Evolutionary conservation across 1,140 invertebrate species (phyloP), one percentile per base, ranked within the genome.

Genomic region (Achatina immaculata): DNA sequence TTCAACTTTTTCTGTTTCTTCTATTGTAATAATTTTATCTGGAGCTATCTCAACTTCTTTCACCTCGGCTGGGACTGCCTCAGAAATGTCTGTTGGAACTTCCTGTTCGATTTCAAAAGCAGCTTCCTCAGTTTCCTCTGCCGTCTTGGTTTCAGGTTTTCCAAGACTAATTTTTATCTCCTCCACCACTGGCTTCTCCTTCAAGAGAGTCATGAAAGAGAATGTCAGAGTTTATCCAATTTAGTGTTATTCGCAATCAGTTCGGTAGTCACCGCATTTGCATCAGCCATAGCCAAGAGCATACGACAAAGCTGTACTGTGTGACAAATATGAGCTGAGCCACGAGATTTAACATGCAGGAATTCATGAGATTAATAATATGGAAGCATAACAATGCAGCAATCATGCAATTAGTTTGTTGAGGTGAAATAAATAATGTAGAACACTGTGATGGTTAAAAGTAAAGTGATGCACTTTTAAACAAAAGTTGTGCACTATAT

Each of bases 21-120:
- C 43, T 45, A 45, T 36, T 76, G 42, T 36, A 55, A 19, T 45
- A 73, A 55, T 36, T n/a, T 73, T 65, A 55, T 84, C 82, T 75
- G 40, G 38, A 16, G 55, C 43, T 34, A 58, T 58, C 42, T 76
- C 58, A 78, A 24, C 74, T 68, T 43, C 65, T 55, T 42, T 62
- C 72, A 69, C 72, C 42, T 14, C 31, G 11, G n/a, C 65, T 14
- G n/a, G 16, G 28, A 71, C 68, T 16, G 19, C 66, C 6, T 40
- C 68, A 71, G 68, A 40, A 71, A 42, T 36, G 4, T 51, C n/a
- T 40, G 68, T 42, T 40, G 42, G 38, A 45, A 45, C 68, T 21
- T 71, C 68, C 42, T 71, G 38, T 28, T 42, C 68, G 42, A 45
- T 11, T 40, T 71, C 68, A 40, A 45, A 24, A 28, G 68, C 36